These are phyloP conservation scores for Caenorhabditis sp. DNA, from an alignment of 2,888 invertebrate species.

Conservation along the genomic window DNA sequence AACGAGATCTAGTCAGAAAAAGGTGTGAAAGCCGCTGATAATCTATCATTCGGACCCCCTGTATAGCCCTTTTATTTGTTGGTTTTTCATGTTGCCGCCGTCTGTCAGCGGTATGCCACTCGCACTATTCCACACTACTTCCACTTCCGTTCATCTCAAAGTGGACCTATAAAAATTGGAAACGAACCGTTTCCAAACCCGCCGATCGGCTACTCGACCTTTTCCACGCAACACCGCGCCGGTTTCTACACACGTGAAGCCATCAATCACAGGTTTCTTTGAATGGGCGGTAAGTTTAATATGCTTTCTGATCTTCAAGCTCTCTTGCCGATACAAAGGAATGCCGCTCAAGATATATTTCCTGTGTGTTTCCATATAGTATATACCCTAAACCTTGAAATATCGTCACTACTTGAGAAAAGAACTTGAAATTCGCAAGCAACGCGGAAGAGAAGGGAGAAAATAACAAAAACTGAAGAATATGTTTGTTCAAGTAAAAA, in stretches of 20 bases:
- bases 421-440: constrained; percentile 1
- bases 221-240: constrained; percentile 16
- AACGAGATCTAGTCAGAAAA: constrained; percentile 51
- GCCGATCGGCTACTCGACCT: constrained; percentile 18
- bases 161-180: constrained; percentile 40
- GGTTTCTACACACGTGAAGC: constrained; percentile 48
- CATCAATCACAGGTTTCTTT: constrained; percentile 55
- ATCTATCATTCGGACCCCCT: constrained; percentile 53
- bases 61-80: constrained; percentile 27
- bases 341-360: constrained; percentile 43
- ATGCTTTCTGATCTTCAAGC: constrained; percentile 59
- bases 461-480: constrained; percentile 17
- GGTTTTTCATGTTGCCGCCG: constrained; percentile 41
- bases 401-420: neutral
- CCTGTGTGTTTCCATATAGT: neutral
- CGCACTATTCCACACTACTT: constrained; percentile 7
- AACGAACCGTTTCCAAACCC: constrained; percentile 26
- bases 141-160: constrained; percentile 13
- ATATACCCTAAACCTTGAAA: neutral
- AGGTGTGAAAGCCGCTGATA: constrained; percentile 57
- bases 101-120: constrained; percentile 3
- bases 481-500: constrained; percentile 26
- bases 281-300: constrained; percentile 62
- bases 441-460: constrained; percentile 10
- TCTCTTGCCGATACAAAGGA: constrained; percentile 40